Conservation (phyloP, 2,797 vertebrate genomes). For the Megaceryle alcyon region DNA sequence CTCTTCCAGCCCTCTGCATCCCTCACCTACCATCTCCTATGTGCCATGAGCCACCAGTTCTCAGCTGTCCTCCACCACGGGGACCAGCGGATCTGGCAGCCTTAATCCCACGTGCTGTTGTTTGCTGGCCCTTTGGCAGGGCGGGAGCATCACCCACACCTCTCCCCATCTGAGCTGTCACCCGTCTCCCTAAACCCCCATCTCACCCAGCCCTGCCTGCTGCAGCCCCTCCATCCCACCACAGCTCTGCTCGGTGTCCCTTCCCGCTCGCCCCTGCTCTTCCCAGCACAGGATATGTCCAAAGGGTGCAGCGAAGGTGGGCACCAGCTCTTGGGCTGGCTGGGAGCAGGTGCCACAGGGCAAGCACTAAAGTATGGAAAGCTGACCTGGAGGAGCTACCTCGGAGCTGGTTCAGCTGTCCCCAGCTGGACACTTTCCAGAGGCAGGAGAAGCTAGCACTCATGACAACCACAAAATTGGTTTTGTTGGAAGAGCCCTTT, state of each 20-base stretch:
- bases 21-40: background rate
- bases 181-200: no score
- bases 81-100: background rate
- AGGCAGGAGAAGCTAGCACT: background rate
- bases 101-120: fast-evolving
- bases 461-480: fast-evolving
- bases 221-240: background rate
- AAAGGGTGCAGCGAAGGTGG: background rate
- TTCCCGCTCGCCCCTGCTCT: background rate
- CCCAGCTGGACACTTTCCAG: background rate
- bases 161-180: no score
- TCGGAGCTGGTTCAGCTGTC: background rate
- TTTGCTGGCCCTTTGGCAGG: background rate
- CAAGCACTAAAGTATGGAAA: background rate
- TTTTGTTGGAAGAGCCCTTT: background rate
- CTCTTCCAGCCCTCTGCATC: background rate
- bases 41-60: background rate
- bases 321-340: background rate
- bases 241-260: background rate
- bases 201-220: no score
- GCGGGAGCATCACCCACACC: background rate
- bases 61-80: background rate
- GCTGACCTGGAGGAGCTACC: background rate
- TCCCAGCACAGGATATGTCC: background rate
- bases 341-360: background rate